Conservation (phyloP, 1,140 invertebrate species). For the Penaeus indicus region DNA sequence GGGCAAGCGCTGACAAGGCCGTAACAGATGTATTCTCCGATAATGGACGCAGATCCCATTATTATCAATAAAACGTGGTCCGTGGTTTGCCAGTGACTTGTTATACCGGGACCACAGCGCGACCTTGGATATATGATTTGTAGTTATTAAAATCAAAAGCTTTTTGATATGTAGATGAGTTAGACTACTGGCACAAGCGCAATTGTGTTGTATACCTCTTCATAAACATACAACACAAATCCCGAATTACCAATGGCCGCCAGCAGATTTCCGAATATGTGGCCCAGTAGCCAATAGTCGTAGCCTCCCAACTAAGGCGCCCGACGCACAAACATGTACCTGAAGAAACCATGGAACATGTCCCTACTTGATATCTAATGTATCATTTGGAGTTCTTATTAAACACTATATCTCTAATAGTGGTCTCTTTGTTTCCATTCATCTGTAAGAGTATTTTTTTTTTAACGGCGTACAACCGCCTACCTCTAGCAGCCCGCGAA, state of each 20-base stretch:
- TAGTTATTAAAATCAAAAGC: background rate
- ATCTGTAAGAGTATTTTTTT: background rate
- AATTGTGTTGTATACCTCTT: background rate
- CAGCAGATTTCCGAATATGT: constrained; percentile 39
- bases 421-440: background rate
- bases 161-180: background rate
- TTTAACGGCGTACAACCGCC: background rate
- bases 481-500: constrained; percentile 54
- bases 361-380: background rate
- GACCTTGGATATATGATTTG: constrained; percentile 14
- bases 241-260: constrained; percentile 26
- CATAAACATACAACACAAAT: too few species aligned
- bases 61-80: constrained; percentile 50
- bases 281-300: constrained; percentile 56
- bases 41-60: constrained; percentile 49
- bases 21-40: constrained; percentile 55
- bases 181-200: background rate
- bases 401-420: too few species aligned
- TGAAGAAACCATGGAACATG: constrained; percentile 45
- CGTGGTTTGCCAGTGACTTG: constrained; percentile 27
- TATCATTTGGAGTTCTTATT: background rate
- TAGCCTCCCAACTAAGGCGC: constrained; percentile 42
- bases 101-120: constrained; percentile 59
- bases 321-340: constrained; percentile 48
- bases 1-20: constrained; percentile 44